Base-by-base conservation (phyloP, 2,797 vertebrate genomes). In the Anabas testudineus region DNA sequence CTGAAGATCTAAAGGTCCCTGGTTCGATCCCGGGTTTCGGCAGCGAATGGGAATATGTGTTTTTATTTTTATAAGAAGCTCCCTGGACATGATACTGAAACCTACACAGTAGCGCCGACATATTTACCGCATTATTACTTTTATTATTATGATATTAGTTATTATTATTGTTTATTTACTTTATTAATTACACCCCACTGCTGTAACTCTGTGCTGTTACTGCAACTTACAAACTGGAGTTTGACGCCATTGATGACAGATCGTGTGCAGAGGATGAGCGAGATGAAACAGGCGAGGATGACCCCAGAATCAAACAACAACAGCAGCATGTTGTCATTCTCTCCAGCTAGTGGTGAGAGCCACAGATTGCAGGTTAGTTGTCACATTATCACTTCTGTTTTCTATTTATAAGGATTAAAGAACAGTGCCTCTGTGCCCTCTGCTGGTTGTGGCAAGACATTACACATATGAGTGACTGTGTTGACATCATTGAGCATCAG, bases 301-400 rank as follows among this genome's bases (percentile, higher is more conserved):
- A 98, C 94, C 81, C 95, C 84, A 15, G 91, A 94, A 58, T 98
- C 97, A 0, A 97, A 96, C 24, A 90, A 88, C 94, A 98, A 86
- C 75, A 97, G 94, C 72, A 94, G 94, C 72, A 94, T 95, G 79
- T 96, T 95, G 63, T 95, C 94, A 9, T 94, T 96, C 87, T 96
- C 96, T 83, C 94, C 95, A 83, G 95, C 96, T 97, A 30, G 22
- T 74, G 65, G 74, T 12, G 16, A 78, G 16, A 82, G 3, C 1
- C 41, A 82, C 7, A 60, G 0, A 43, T 69, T 46, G 59, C 16
- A 60, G 22, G 5, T 59, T 2, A 53, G 46, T 34, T n/a, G 15
- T 30, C 30, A 7, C 8, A 36, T 42, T 3, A n/a, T 15, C 24
- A 39, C 16, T 32, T 5, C 6, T 10, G n/a, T 47, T 32, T n/a